These are phyloP conservation scores for Agapornis canus DNA, from an alignment of 2,797 vertebrate genomes.

Conservation along the genomic window DNA sequence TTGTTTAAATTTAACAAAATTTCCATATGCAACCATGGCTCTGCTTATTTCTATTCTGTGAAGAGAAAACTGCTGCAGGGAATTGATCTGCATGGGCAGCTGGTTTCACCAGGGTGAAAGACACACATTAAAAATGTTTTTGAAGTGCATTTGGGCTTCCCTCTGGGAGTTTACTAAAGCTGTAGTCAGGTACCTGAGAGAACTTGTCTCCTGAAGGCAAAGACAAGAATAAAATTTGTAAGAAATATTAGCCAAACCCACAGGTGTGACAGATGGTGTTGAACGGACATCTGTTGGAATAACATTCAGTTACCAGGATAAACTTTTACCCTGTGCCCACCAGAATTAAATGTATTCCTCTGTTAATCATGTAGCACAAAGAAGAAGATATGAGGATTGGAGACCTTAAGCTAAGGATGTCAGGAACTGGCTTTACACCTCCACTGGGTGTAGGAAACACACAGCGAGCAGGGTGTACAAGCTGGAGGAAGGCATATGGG, in stretches of 20 bases:
- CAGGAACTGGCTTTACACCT: background rate
- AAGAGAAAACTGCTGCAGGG: slow-evolving; percentile 24
- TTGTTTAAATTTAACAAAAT: slow-evolving; percentile 24
- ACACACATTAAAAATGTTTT: slow-evolving; percentile 51
- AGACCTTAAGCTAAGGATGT: background rate
- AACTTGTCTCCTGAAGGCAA: slow-evolving; percentile 33
- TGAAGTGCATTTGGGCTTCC: slow-evolving; percentile 40
- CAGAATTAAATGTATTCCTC: background rate
- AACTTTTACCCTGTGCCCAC: background rate
- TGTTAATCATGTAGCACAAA: background rate
- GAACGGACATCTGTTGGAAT: slow-evolving; percentile 25
- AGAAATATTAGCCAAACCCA: slow-evolving; percentile 33
- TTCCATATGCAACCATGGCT: background rate
- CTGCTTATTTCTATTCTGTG: slow-evolving; percentile 15
- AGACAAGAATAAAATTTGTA: slow-evolving; percentile 54
- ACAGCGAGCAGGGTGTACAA: background rate
- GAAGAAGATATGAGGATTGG: background rate
- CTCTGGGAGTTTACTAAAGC: slow-evolving; percentile 22
- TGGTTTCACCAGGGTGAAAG: slow-evolving; percentile 45
- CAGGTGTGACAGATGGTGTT: slow-evolving; percentile 49
- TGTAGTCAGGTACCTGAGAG: slow-evolving; percentile 42
- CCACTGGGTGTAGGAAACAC: background rate
- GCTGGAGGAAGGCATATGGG: background rate
- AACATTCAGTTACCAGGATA: background rate
- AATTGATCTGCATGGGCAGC: slow-evolving; percentile 43